Evolutionary conservation across 2,888 invertebrate species (phyloP), one percentile per base, ranked within the genome.

Genomic region (Tethea ocularis): DNA sequence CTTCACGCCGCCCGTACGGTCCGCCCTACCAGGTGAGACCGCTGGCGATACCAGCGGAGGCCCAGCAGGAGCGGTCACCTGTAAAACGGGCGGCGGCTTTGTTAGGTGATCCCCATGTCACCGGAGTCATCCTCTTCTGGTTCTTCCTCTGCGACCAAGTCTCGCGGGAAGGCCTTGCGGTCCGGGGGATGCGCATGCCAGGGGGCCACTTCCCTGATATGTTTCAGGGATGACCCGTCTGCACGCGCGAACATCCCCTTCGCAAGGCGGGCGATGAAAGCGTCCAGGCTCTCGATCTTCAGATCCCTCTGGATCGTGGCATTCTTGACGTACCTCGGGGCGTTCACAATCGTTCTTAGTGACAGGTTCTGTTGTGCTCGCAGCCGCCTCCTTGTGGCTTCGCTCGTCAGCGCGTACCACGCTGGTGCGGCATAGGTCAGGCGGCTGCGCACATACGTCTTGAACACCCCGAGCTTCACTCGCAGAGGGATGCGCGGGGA

Each of bases 221-320:
- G 54, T 17, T n/a, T n/a, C n/a, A n/a, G n/a, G 15, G 4, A 8
- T 7, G 22, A 54, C 8, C 2, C n/a, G 38, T 56, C 60, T 11
- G 61, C 59, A 10, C 63, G 62, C 54, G 57, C 60, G 51, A 62
- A 59, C 38, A 57, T 61, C 51, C 52, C 55, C 29, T 56, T 38
- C 22, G 63, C 56, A 26, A 63, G 46, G 51, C 61, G 58, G 46
- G 51, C 33, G 0, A 52, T 20, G 26, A 59, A 60, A 94, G 76
- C 96, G 95, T 79, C 95, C 67, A 94, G 94, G 87, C 95, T 95
- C 95, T 95, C 95, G 81, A 95, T 95, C 69, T 90, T 93, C 95
- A 95, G 95, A 20, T 95, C 95, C 6, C 38, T 5, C 15, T 2
- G 5, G n/a, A 46, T 56, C 20, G 22, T 11, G 8, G 29, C 29